phyloP scores from a whole-genome alignment of 1,140 invertebrate species.

The Leptopilina boulardi region DNA sequence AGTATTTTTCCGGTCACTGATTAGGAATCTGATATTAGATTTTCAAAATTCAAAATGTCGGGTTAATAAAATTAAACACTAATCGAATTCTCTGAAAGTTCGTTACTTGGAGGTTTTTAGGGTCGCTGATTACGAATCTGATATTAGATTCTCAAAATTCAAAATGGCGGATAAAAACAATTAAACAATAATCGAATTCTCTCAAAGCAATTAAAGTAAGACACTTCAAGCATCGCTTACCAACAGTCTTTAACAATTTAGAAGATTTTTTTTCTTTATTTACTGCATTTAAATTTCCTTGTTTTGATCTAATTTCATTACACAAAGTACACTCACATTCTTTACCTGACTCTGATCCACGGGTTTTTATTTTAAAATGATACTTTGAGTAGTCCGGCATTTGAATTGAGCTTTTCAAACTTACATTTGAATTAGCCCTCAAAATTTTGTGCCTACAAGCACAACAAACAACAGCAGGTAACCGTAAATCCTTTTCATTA shows the following conservation, averaged over 20 bases:
- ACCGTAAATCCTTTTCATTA: not conserved
- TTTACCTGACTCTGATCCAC: not conserved
- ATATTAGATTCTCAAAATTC: no score
- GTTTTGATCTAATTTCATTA: not conserved
- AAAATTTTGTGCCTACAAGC: constrained; percentile 11
- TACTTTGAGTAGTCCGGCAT: constrained; percentile 14
- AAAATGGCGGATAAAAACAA: no score
- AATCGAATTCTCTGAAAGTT: no score
- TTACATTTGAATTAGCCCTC: not conserved
- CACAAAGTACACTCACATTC: constrained; percentile 28
- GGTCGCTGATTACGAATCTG: no score
- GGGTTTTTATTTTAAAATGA: not conserved
- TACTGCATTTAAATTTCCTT: constrained; percentile 11
- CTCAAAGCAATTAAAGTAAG: not conserved
- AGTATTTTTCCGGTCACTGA: no score
- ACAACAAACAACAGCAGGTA: constrained; percentile 22
- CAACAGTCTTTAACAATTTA: not conserved
- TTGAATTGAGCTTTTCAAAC: not conserved
- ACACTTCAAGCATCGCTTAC: constrained; percentile 24
- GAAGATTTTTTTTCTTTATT: constrained; percentile 9
- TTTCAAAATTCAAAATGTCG: no score
- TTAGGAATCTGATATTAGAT: no score
- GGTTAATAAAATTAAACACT: no score
- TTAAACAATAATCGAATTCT: no score
- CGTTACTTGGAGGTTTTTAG: no score